These are phyloP conservation scores for Euthynnus affinis DNA, from an alignment of 2,797 vertebrate species.

Conservation along the genomic window DNA sequence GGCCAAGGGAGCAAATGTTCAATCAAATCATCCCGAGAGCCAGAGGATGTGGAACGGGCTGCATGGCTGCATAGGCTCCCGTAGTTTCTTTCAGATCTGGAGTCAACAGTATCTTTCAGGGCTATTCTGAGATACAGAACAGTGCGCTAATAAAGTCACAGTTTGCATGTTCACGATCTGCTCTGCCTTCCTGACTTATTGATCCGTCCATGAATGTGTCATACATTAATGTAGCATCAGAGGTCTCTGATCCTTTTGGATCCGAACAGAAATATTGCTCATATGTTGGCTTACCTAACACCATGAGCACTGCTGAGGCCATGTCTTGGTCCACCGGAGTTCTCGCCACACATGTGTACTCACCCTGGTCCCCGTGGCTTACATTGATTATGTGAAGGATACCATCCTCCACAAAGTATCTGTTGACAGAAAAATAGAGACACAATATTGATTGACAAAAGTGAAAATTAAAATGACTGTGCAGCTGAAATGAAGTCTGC, in stretches of 20 bases:
- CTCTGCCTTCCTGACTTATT: slow-evolving; percentile 53
- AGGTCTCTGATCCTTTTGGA: slow-evolving; percentile 30
- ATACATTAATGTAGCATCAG: slow-evolving; percentile 19
- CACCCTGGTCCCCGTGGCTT: slow-evolving; percentile 88
- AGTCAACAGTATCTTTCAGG: slow-evolving; percentile 30
- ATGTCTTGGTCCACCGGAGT: slow-evolving; percentile 87
- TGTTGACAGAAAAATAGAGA: slow-evolving; percentile 67
- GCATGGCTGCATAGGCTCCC: slow-evolving; percentile 14
- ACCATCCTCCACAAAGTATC: slow-evolving; percentile 89
- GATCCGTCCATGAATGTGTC: slow-evolving; percentile 42
- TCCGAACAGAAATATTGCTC: not conserved
- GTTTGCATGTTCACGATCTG: slow-evolving; percentile 36
- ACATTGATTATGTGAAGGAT: slow-evolving; percentile 91
- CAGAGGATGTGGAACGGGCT: slow-evolving; percentile 53
- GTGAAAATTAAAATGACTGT: slow-evolving; percentile 39
- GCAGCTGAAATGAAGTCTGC: slow-evolving; percentile 30
- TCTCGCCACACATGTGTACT: slow-evolving; percentile 90
- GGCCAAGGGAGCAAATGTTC: slow-evolving; percentile 37
- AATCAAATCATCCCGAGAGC: slow-evolving; percentile 35
- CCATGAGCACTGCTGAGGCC: slow-evolving; percentile 83
- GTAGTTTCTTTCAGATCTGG: slow-evolving; percentile 21
- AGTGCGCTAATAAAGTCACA: slow-evolving; percentile 30
- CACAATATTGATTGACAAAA: slow-evolving; percentile 43
- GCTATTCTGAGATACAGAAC: slow-evolving; percentile 2
- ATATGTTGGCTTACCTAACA: slow-evolving; percentile 88